Conservation (phyloP, 2,113 vertebrate genomes). For the Stomatorhinus ivindoensis region DNA sequence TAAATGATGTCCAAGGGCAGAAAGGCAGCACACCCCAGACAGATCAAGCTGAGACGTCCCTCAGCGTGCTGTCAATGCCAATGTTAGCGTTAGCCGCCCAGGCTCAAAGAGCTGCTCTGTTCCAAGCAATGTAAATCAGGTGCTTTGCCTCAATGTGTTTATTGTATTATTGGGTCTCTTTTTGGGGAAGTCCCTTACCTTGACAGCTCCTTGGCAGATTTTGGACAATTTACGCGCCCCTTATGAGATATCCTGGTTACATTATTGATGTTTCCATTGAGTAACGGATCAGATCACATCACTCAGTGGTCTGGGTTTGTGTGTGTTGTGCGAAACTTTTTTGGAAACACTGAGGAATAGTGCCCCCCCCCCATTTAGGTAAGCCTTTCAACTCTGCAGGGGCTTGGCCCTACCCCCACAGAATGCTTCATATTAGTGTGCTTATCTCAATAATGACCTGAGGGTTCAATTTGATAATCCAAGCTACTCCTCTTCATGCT, state of each 20-base stretch:
- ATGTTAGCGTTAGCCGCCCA: not conserved
- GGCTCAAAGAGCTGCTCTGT: not conserved
- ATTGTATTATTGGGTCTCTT: not conserved
- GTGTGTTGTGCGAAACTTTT: not conserved
- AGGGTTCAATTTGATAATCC: not conserved
- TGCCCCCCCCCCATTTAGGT: not conserved
- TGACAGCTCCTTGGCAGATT: slow-evolving; percentile 8
- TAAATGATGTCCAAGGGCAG: not conserved
- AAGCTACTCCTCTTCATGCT: not conserved
- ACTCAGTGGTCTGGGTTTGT: not conserved
- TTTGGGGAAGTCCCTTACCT: slow-evolving; percentile 11
- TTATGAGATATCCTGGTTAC: not conserved
- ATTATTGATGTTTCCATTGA: not conserved
- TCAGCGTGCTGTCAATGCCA: not conserved
- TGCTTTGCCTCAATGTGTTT: not conserved
- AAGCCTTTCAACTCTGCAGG: not conserved
- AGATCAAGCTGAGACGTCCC: not conserved
- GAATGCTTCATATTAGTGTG: not conserved
- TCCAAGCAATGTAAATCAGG: not conserved
- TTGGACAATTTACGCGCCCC: not conserved
- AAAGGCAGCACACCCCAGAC: not conserved
- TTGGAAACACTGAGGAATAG: not conserved
- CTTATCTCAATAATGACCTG: not conserved
- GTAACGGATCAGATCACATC: not conserved
- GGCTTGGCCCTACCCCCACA: not conserved